Percentiles rank a stretch among this genome's conserved stretches.
Evolutionary conservation across 2,797 vertebrate genomes (phyloP).

Genomic region (Tympanoctomys barrerae): DNA sequence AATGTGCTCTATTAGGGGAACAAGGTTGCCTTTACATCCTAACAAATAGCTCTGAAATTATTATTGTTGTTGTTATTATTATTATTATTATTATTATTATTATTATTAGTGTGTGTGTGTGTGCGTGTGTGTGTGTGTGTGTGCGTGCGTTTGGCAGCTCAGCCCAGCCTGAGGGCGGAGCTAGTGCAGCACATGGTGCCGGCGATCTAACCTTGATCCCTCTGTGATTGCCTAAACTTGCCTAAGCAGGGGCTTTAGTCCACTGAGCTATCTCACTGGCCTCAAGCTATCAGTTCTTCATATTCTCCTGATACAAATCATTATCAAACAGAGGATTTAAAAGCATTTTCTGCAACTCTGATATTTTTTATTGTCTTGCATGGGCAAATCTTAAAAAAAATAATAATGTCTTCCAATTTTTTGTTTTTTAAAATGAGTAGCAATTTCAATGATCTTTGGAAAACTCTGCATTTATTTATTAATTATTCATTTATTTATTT

Average conservation of each 20-base stretch:
- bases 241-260: too few relatives aligned
- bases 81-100: too few relatives aligned
- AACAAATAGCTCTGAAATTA: background rate
- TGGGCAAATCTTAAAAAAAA: background rate
- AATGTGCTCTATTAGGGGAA: background rate
- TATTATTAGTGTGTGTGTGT: too few relatives aligned
- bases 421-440: background rate
- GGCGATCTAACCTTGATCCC: too few relatives aligned
- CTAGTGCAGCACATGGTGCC: too few relatives aligned
- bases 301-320: background rate
- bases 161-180: too few relatives aligned
- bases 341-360: background rate
- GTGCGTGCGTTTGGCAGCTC: too few relatives aligned
- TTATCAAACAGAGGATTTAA: background rate
- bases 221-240: too few relatives aligned
- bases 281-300: background rate
- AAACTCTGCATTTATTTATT: background rate
- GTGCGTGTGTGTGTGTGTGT: too few relatives aligned
- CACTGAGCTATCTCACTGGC: too few relatives aligned
- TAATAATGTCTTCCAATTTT: background rate
- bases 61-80: background rate
- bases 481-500: too few relatives aligned
- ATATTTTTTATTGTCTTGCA: background rate
- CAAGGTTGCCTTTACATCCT: background rate
- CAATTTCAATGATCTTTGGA: background rate